Conservation (phyloP, 2,888 invertebrate genomes). For the Teinopalpus imperialis region DNA sequence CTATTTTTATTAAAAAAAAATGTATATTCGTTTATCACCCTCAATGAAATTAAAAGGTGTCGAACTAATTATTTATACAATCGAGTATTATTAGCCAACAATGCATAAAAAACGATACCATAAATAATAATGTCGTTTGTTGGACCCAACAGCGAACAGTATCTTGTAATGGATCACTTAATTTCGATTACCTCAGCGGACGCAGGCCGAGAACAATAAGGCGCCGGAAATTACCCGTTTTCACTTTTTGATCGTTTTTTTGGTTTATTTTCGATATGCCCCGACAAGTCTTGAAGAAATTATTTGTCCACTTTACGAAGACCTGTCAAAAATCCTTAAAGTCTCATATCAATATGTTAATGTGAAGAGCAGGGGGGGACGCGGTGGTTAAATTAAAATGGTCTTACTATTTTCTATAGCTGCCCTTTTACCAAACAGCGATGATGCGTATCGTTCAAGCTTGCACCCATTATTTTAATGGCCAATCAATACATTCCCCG, state of each 20-base stretch:
- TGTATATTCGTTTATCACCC: no score
- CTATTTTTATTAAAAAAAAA: no score
- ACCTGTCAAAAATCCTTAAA: conserved; percentile 31
- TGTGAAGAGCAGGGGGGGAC: conserved; percentile 29
- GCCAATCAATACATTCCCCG: conserved; percentile 69
- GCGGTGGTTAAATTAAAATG: conserved; percentile 26
- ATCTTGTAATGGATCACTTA: conserved; percentile 80
- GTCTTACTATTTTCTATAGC: conserved; percentile 39
- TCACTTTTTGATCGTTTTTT: conserved; percentile 69
- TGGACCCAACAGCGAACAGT: conserved; percentile 57
- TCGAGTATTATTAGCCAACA: conserved; percentile 36
- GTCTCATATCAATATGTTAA: conserved; percentile 29
- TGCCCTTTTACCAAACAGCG: conserved; percentile 47
- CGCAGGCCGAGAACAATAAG: conserved; percentile 66
- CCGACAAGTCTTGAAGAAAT: conserved; percentile 55
- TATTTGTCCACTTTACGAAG: conserved; percentile 43
- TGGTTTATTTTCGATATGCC: conserved; percentile 59
- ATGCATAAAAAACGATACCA: conserved; percentile 61
- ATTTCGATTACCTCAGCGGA: conserved; percentile 72
- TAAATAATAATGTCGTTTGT: conserved; percentile 66
- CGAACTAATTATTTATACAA: conserved; percentile 20
- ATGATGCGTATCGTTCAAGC: conserved; percentile 62
- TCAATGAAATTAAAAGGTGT: no score
- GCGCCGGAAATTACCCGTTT: conserved; percentile 76
- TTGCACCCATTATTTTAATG: conserved; percentile 70